These are phyloP conservation scores for Drosophila auraria DNA, from an alignment of 1,140 invertebrate species.

Conservation along the genomic window DNA sequence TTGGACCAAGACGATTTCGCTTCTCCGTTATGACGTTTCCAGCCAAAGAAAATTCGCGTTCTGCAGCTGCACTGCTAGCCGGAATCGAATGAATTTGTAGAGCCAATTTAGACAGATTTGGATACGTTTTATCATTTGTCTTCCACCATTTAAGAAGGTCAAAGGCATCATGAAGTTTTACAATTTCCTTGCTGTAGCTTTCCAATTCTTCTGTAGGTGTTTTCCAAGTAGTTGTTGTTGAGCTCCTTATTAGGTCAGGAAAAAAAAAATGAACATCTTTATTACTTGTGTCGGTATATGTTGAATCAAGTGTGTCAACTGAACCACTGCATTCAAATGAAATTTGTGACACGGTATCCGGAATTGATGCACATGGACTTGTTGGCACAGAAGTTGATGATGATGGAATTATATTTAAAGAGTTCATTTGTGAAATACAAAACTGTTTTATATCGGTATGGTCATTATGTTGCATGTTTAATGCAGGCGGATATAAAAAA, in stretches of 20 bases:
- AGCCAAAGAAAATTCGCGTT: slow-evolving; percentile 29
- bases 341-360: slow-evolving; percentile 10
- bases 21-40: slow-evolving; percentile 13
- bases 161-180: slow-evolving; percentile 13
- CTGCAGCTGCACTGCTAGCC: slow-evolving; percentile 15
- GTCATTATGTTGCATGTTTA: slow-evolving; percentile 25
- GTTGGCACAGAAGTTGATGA: neutral
- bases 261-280: slow-evolving; percentile 19
- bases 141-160: slow-evolving; percentile 33
- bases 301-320: slow-evolving; percentile 8
- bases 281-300: slow-evolving; percentile 4
- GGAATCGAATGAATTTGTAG: slow-evolving; percentile 25
- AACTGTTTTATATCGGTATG: slow-evolving; percentile 14
- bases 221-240: slow-evolving; percentile 3
- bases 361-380: slow-evolving; percentile 13
- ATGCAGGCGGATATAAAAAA: slow-evolving; percentile 36
- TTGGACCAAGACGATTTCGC: slow-evolving; percentile 12
- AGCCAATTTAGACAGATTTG: slow-evolving; percentile 14
- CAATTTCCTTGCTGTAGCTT: slow-evolving; percentile 17
- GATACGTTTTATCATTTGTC: slow-evolving; percentile 13
- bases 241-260: neutral
- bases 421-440: slow-evolving; percentile 18
- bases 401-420: slow-evolving; percentile 13
- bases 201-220: slow-evolving; percentile 26
- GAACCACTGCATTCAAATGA: slow-evolving; percentile 8